A percentile compares a stretch with the other conserved stretches of the same genome.
phyloP scores from a whole-genome alignment of 2,113 vertebrate genomes.

The Turdus rufiventris region DNA sequence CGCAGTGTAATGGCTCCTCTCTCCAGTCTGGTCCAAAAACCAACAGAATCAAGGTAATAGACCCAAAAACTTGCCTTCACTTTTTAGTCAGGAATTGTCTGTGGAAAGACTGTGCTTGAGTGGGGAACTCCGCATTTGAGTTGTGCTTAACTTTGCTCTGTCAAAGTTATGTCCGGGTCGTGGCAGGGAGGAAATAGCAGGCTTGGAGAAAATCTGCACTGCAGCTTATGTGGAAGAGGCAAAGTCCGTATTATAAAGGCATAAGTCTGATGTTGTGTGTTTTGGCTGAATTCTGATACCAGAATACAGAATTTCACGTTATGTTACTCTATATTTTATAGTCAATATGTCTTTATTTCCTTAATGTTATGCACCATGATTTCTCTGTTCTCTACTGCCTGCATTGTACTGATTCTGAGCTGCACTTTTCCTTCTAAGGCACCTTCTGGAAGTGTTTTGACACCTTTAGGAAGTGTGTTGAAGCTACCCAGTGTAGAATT shows the following conservation, averaged over 20 bases:
- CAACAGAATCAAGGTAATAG: constrained; percentile 64
- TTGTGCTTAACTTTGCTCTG: not conserved
- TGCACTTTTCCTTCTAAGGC: not conserved
- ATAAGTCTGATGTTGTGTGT: not conserved
- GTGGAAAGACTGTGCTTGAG: not conserved
- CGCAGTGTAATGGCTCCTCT: constrained; percentile 60
- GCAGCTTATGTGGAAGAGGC: not conserved
- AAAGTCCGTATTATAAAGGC: not conserved
- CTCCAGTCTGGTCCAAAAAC: not conserved
- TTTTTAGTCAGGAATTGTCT: not conserved
- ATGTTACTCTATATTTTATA: not conserved
- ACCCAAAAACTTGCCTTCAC: not conserved
- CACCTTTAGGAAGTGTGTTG: not conserved
- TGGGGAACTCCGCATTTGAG: not conserved
- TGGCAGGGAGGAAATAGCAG: not conserved
- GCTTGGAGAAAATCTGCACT: not conserved
- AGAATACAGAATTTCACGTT: not conserved
- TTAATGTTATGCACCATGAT: not conserved
- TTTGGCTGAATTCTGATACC: not conserved
- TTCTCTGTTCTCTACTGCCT: not conserved
- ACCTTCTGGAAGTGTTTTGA: not conserved
- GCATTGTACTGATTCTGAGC: not conserved
- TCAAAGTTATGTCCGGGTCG: not conserved
- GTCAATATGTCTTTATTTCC: not conserved
- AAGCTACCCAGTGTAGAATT: not conserved